Evolutionary conservation across 2,888 invertebrate genomes (phyloP).

Genomic region (Drosophila falleni): DNA sequence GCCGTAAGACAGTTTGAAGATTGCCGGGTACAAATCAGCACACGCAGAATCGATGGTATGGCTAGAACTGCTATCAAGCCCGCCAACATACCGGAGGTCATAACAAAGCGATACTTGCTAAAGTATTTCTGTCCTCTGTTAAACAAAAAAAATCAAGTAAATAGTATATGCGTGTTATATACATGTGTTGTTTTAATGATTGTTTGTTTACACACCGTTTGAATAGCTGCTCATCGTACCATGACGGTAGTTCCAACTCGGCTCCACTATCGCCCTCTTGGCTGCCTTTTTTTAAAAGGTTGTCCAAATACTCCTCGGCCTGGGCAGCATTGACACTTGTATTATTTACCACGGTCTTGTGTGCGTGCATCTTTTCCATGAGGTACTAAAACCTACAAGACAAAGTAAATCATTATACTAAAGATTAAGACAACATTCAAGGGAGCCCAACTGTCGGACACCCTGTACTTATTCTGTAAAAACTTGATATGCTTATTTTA

Average conservation of each 20-base stretch:
- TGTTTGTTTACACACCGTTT: conserved; percentile 86
- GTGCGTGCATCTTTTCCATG: conserved; percentile 45
- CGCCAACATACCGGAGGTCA: conserved; percentile 90
- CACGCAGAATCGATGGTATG: conserved; percentile 90
- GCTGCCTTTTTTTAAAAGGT: conserved; percentile 79
- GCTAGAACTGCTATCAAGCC: conserved; percentile 92
- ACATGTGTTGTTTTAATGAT: not conserved
- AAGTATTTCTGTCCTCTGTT: conserved; percentile 91
- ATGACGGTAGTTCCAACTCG: conserved; percentile 87
- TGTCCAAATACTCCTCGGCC: conserved; percentile 80
- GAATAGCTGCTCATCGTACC: conserved; percentile 89
- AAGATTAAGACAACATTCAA: not conserved
- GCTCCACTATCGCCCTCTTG: conserved; percentile 82
- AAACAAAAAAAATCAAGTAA: not conserved
- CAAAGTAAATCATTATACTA: conserved; percentile 34
- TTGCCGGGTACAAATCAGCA: conserved; percentile 90
- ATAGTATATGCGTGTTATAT: not conserved
- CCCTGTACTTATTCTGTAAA: not conserved
- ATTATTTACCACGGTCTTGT: conserved; percentile 8
- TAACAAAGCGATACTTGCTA: conserved; percentile 89
- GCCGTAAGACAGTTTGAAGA: conserved; percentile 89
- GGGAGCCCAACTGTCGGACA: not conserved
- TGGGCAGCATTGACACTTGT: conserved; percentile 14
- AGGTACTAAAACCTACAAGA: conserved; percentile 13
- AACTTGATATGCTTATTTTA: too few relatives aligned